Evolutionary conservation across 2,888 invertebrate genomes (phyloP), one percentile per base, ranked within the genome.

Genomic region (Phalangium opilio): DNA sequence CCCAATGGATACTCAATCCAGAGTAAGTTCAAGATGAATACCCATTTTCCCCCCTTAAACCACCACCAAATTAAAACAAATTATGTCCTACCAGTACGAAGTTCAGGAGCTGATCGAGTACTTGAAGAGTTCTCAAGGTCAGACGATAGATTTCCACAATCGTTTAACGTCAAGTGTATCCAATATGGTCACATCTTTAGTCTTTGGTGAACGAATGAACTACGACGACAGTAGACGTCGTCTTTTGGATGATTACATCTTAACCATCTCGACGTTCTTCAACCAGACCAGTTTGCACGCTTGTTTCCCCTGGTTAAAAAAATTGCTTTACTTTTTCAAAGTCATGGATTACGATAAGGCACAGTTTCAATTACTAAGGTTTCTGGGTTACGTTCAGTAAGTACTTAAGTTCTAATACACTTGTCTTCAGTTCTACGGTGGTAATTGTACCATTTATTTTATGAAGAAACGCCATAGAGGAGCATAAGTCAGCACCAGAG

Each of bases 121-220:
- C 27, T 48, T 58, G 7, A 47, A 53, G 18, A 39, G 42, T 15
- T 43, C 34, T 27, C 14, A 50, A 12, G 53, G 50, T 1, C 35
- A 44, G 15, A 20, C 52, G 1, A 41, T 39, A 12, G 43, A 50
- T 18, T 44, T 52, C 7, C 44, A 50, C 1, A 34, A 47, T 0
- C 49, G 49, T 17, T 20, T 58, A 18, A 48, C 52, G 5, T 52
- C 54, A 3, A 55, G 55, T 40, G 51, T 57, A 11, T 58, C 57
- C 11, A 58, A 56, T 46, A 58, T 53, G 41, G 55, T 57, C 12
- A 56, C 51, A 1, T 50, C 53, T 10, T 46, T 58, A 12, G 44
- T 57, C 2, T 58, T 58, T 39, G 58, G 58, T 2, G 46, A 55
- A 3, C 4, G 55, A 34, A 47, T 56, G 34, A 55, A 57, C 21